Evolutionary conservation across 2,888 invertebrate genomes (phyloP), one percentile per base, ranked within the genome.

Genomic region (Brachyptera risi): DNA sequence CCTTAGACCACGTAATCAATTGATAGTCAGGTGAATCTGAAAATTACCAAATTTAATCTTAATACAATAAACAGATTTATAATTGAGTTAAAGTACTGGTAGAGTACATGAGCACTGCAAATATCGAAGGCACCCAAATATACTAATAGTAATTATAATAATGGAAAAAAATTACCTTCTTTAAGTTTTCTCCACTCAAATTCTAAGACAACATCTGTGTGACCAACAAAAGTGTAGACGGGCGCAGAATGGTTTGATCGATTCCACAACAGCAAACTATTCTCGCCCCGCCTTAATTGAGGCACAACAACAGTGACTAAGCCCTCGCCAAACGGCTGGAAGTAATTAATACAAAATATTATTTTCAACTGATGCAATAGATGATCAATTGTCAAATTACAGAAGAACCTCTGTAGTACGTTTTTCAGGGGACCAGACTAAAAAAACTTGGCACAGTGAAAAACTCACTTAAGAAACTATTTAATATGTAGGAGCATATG

Each of bases 1-100:
- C 96, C 71, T 92, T 86, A 0, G 94, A 94, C 96, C 96, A 97
- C 1, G 96, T 96, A 0, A 96, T 87, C 49, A 97, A 78, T 73
- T 96, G 92, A 71, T 86, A 88, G 71, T 90, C 90, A 15, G 79
- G 78, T 47, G 80, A 81, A 63, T 82, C 83, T 73, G 78, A 72
- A 68, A 11, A 7, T 27, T 47, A 44, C 17, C 38, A 40, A 15
- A 5, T 26, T 3, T 7, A 31, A 31, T 11, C 31, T 31, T 31
- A 11, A 11, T 31, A 7, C 31, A 31, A 31, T n/a, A 42, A n/a
- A 31, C 21, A 23, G 9, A 31, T 15, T 37, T n/a, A 11, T 62
- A 15, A 37, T n/a, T n/a, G n/a, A n/a, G n/a, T n/a, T n/a, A n/a
- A n/a, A n/a, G n/a, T n/a, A n/a, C n/a, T n/a, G n/a, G n/a, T n/a